Base-by-base conservation (phyloP, 1,140 invertebrate genomes). In the Chrysomallon squamiferum region DNA sequence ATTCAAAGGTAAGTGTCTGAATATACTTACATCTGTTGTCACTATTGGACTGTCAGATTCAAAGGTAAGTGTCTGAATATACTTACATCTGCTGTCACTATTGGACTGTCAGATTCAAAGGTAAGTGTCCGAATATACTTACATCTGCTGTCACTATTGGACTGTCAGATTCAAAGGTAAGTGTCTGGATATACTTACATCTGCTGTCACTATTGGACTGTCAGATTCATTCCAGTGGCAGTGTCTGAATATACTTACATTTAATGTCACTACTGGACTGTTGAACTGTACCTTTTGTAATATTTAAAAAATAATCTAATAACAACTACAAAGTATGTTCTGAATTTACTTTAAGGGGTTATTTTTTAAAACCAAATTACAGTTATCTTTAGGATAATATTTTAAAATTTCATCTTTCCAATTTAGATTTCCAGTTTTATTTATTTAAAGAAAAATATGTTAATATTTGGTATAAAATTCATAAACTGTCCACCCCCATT, bases 131-230 rank as follows among this genome's bases (percentile, higher is more conserved):
- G 11, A 11, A 3, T 2, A 9, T 56, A 15, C 2, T 20, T 3
- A 68, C 57, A 32, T 27, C 20, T 13, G n/a, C 33, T n/a, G 32
- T 41, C 9, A 41, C 33, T 32, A 59, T 43, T 43, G 58, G 58
- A 45, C 35, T 59, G 15, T 59, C 58, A 20, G 58, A 59, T 43
- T 18, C n/a, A 18, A 38, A 59, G 58, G 58, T 59, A 59, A 33
- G n/a, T n/a, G 20, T 47, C 11, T 13, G 11, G 15, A 3, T 2
- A 9, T 56, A 15, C 2, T 20, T 3, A 68, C 57, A 32, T 30
- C 43, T 4, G 25, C 49, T 13, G 62, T 59, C 20, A 67, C 61
- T 65, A 68, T 59, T 20, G 62, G 65, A 27, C 45, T 71, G 15
- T 50, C 61, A 29, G 59, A 65, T 62, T 20, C 20, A 45, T 45